Percentiles rank a stretch among this genome's conserved stretches.
phyloP scores from a whole-genome alignment of 2,113 vertebrate species.

The Chamaea fasciata region DNA sequence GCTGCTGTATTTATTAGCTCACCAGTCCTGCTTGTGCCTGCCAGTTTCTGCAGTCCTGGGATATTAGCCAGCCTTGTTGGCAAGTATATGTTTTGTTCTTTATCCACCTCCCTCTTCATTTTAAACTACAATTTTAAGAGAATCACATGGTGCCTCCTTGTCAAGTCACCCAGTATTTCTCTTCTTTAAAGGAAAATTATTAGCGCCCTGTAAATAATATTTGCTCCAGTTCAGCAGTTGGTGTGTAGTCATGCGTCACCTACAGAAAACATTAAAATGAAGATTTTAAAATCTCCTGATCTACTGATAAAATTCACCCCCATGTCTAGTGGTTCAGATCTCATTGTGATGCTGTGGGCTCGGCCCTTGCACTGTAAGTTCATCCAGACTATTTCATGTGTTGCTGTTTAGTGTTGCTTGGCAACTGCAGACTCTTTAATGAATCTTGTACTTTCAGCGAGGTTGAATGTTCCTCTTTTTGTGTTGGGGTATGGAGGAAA shows the following conservation, averaged over 20 bases:
- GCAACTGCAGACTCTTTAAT: conserved; percentile 21
- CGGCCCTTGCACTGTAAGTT: neutral
- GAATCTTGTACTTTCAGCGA: neutral
- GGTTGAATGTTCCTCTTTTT: neutral
- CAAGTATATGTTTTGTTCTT: neutral
- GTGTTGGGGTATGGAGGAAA: neutral
- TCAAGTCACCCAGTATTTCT: neutral
- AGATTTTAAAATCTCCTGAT: neutral
- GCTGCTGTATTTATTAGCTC: conserved; percentile 12
- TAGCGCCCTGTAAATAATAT: neutral
- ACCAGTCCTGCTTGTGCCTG: neutral
- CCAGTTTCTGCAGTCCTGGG: conserved; percentile 6
- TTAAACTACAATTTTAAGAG: neutral
- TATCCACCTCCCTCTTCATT: neutral
- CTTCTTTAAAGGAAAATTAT: neutral
- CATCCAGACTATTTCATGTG: neutral
- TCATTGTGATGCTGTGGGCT: neutral
- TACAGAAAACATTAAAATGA: neutral
- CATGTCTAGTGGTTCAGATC: neutral
- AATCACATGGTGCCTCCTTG: neutral
- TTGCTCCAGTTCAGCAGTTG: neutral
- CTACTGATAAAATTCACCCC: neutral
- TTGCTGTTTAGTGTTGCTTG: conserved; percentile 32
- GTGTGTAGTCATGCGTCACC: neutral
- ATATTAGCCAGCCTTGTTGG: neutral